Evolutionary conservation across 2,797 vertebrate species (phyloP), one percentile per base, ranked within the genome.

Genomic region (Hippocampus kuda): DNA sequence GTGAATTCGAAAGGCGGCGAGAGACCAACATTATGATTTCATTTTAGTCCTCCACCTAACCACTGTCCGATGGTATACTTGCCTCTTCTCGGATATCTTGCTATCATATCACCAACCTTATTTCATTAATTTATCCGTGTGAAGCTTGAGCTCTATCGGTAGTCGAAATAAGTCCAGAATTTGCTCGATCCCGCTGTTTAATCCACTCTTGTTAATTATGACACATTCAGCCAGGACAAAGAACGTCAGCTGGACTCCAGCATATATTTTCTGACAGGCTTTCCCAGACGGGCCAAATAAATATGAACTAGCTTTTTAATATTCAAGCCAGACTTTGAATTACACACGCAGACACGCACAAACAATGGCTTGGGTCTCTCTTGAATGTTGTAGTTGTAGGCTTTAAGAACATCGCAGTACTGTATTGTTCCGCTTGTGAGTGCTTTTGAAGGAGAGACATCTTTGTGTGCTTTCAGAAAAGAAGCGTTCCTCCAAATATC

Each of bases 171-270:
- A 89, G 87, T 91, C 89, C 87, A 88, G 88, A 95, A 94, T 95
- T 94, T 93, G 92, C 92, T 94, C 94, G 96, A 95, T 96, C 94
- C 93, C 92, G 92, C 95, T 95, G 92, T 92, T 92, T 97, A 97
- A 98, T 97, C 94, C 93, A 95, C 90, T 94, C 93, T 94, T 94
- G 93, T 94, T 92, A 91, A 92, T 91, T 90, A 88, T 85, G 88
- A 91, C 91, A 92, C 92, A 95, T 93, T 94, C 93, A 92, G 85
- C 80, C 76, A 81, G 84, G 84, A 92, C 90, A 92, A 92, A 92
- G 84, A 84, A 88, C 83, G 90, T 85, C 90, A 91, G 90, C 88
- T 79, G 91, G 91, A 90, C 88, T 86, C 86, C 89, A 87, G 85
- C 90, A 88, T 86, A 86, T 81, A 90, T 90, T 88, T 88, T 89